phyloP scores from a whole-genome alignment of 2,888 invertebrate genomes.

The Eubasilissa splendida region DNA sequence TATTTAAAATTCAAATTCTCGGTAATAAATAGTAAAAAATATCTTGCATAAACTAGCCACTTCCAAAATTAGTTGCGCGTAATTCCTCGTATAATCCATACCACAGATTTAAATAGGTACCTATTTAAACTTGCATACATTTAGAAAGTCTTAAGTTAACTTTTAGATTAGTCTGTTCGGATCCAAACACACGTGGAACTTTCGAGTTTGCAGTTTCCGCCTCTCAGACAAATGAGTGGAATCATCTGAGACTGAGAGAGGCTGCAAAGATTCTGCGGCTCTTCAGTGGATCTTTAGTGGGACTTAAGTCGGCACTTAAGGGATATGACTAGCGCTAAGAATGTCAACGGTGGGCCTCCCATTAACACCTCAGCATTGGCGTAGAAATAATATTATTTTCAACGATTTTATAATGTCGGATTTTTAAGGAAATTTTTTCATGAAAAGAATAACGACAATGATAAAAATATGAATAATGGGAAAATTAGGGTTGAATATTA shows the following conservation, averaged over 20 bases:
- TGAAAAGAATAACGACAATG: too few relatives aligned
- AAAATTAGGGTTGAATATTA: too few relatives aligned
- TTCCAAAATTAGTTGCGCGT: too few relatives aligned
- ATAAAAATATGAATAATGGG: too few relatives aligned
- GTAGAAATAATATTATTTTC: background rate
- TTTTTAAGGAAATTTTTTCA: too few relatives aligned
- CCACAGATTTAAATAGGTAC: too few relatives aligned
- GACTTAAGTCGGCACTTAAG: slow-evolving; percentile 47
- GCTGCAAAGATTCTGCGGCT: slow-evolving; percentile 39
- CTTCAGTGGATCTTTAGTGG: slow-evolving; percentile 40
- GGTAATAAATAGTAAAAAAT: too few relatives aligned
- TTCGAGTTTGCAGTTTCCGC: slow-evolving; percentile 16
- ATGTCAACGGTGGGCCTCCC: slow-evolving; percentile 29
- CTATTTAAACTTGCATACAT: background rate
- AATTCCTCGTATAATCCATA: too few relatives aligned
- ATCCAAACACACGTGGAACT: background rate
- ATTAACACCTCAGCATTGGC: slow-evolving; percentile 26
- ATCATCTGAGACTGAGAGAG: slow-evolving; percentile 44
- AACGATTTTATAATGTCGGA: too few relatives aligned
- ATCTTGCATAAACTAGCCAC: too few relatives aligned
- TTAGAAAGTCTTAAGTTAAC: background rate
- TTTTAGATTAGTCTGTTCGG: slow-evolving; percentile 11
- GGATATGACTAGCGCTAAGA: slow-evolving; percentile 44
- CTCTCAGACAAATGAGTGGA: slow-evolving; percentile 49
- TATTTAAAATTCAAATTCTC: too few relatives aligned